phyloP scores from a whole-genome alignment of 1,140 invertebrate species.

The Eumaeus atala region DNA sequence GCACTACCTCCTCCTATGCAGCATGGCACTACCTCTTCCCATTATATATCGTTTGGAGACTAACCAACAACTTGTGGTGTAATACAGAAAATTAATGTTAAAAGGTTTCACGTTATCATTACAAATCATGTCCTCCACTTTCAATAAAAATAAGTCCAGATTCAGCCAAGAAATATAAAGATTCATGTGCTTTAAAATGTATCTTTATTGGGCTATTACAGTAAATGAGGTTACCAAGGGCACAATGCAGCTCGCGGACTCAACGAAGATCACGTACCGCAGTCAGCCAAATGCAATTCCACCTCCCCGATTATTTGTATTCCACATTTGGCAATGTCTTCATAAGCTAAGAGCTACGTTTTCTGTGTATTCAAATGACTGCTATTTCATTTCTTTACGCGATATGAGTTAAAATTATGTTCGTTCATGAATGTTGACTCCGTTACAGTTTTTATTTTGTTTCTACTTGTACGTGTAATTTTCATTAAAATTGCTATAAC shows the following conservation, averaged over 20 bases:
- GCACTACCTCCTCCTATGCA: too few relatives aligned
- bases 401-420: background rate
- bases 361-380: background rate
- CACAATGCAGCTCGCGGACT: background rate
- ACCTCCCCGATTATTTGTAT: background rate
- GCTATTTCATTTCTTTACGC: background rate
- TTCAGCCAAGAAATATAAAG: background rate
- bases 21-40: too few relatives aligned
- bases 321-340: constrained; percentile 2
- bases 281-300: background rate
- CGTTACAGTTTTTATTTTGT: too few relatives aligned
- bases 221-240: background rate
- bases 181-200: background rate
- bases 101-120: too few relatives aligned
- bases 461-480: too few relatives aligned
- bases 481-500: too few relatives aligned
- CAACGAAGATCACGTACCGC: background rate
- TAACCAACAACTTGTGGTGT: too few relatives aligned
- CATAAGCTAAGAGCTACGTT: constrained; percentile 1
- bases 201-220: constrained; percentile 3
- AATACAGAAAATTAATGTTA: too few relatives aligned
- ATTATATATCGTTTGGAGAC: too few relatives aligned
- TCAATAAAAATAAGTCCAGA: background rate
- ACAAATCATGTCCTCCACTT: too few relatives aligned
- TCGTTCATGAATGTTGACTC: background rate